Evolutionary conservation across 1,140 invertebrate species (phyloP), one percentile per base, ranked within the genome.

Genomic region (fruit fly (Drosophila melanogaster)): DNA sequence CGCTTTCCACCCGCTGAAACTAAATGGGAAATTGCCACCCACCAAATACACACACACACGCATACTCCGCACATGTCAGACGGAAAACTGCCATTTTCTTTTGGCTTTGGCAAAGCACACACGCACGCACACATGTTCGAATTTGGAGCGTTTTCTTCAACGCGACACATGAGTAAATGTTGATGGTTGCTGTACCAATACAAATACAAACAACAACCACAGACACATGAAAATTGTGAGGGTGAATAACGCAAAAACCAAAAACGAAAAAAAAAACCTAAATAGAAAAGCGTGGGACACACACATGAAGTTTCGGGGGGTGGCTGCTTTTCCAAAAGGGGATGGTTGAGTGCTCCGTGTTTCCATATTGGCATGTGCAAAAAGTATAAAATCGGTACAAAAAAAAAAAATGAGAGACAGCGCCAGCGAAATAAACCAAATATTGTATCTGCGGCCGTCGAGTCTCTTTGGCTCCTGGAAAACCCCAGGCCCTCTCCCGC

Each of bases 141-240:
- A 86, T 78, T 86, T 59, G 46, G 51, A 69, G 64, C 50, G 62
- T 69, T 71, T 79, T 77, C 72, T 67, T 72, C 58, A 69, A 19
- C 49, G 54, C 78, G 69, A 81, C 62, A 84, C 77, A 85, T 55
- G 46, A 80, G 71, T 67, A 83, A 87, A 89, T 89, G 84, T 87
- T 87, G 85, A 87, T 87, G 84, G 84, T 87, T 87, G 84, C 84
- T 87, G 84, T 89, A 87, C 79, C 81, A 89, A 87, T 84, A 87
- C 84, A 89, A 87, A 83, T 79, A 87, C 84, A 86, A 86, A 87
- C 74, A 86, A 64, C 81, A 85, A 67, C 41, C 81, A 67, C 60
- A 78, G 44, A 78, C 54, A 19, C 54, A 55, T 17, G 49, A 41
- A 64, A 40, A 33, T 26, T 76, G 83, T 55, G 79, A 66, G 80